Percentiles rank a stretch among this genome's conserved stretches.
Evolutionary conservation across 2,888 invertebrate species (phyloP).

Genomic region (Lasius fuliginosus): DNA sequence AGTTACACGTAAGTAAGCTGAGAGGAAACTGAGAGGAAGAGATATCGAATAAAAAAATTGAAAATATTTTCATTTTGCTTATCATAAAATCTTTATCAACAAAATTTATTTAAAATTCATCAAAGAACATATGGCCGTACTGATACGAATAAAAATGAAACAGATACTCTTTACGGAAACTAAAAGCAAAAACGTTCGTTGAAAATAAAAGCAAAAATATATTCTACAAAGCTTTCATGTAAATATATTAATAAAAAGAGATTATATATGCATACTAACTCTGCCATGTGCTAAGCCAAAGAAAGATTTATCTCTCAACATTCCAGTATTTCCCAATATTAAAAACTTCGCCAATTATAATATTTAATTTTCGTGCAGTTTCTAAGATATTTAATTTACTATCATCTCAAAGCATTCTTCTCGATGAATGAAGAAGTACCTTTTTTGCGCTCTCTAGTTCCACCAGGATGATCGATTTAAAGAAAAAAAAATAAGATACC

Average conservation of each 20-base stretch:
- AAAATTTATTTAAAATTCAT: background rate
- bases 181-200: background rate
- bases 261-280: background rate
- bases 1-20: background rate
- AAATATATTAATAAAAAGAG: background rate
- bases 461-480: background rate
- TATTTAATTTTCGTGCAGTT: constrained; percentile 8
- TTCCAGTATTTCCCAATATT: background rate
- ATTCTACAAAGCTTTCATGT: background rate
- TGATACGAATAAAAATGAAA: background rate
- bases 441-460: background rate
- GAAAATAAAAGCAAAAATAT: background rate
- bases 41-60: background rate
- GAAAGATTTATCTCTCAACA: background rate
- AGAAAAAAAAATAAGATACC: background rate
- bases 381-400: constrained; percentile 6
- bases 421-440: background rate
- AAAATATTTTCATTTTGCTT: constrained; percentile 12
- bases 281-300: background rate
- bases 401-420: constrained; percentile 7
- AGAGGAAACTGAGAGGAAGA: background rate
- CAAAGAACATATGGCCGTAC: background rate
- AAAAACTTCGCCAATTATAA: background rate
- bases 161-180: background rate
- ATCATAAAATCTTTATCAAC: background rate